Evolutionary conservation across 2,113 vertebrate genomes (phyloP), one percentile per base, ranked within the genome.

Genomic region (Siniperca knerii): DNA sequence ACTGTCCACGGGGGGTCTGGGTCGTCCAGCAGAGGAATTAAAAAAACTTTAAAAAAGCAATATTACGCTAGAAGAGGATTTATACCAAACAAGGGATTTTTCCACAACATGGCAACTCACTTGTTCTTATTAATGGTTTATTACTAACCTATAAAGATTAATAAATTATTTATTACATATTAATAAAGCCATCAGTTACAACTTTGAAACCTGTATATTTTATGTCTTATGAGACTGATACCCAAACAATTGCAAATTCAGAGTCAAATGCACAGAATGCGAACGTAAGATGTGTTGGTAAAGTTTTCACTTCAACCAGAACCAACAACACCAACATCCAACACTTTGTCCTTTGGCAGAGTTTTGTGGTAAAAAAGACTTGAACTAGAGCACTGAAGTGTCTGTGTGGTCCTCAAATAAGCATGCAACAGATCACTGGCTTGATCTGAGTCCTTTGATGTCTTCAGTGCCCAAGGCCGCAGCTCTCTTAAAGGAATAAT

Each of bases 341-440:
- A 52, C 37, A 72, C 16, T 20, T 57, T 18, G 40, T 65, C 18
- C 3, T 52, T 44, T 2, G 10, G 46, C 25, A 16, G 42, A 52
- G n/a, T 75, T 78, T 83, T 54, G 15, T 37, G 66, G 23, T 37
- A 46, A 79, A 67, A 60, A 57, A 37, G 21, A 60, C 44, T 46
- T 15, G 15, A 75, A 62, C 29, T 37, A 37, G 65, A 60, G 25
- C 57, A 61, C 52, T 86, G 50, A 68, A 78, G 44, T 25, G 69
- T 74, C 78, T 93, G 88, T 85, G 88, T 84, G 58, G 86, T 92
- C 69, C 21, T 79, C 11, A 69, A 68, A 78, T 71, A 89, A 48
- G 86, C 89, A 50, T 85, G 75, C 55, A 85, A 75, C 71, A 90
- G 44, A 67, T 89, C 83, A 25, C 25, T 89, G 15, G 81, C 46